Evolutionary conservation across 2,888 invertebrate species (phyloP).

Genomic region (Steinernema carpocapsae): DNA sequence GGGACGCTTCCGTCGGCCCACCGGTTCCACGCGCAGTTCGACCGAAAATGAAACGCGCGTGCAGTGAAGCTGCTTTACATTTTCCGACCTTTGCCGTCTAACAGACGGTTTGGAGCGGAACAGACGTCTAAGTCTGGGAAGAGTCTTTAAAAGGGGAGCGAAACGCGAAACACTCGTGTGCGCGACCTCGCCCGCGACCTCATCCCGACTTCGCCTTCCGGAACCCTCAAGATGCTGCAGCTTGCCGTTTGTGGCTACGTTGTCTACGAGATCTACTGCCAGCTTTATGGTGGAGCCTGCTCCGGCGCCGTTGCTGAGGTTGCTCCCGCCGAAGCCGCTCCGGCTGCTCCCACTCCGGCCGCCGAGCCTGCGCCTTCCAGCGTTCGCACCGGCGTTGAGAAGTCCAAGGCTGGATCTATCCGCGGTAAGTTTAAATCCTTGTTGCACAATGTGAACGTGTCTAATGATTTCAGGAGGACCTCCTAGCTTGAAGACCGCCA

Average conservation of each 20-base stretch:
- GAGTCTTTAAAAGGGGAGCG: not conserved
- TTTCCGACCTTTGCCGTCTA: not conserved
- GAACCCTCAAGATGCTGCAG: no score
- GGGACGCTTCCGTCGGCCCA: not conserved
- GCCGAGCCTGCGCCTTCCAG: not conserved
- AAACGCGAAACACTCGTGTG: no score
- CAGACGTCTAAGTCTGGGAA: not conserved
- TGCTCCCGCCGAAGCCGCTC: not conserved
- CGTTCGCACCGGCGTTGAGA: not conserved
- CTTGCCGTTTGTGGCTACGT: no score
- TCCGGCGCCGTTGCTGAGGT: not conserved
- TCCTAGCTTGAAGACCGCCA: not conserved
- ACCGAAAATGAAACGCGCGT: no score
- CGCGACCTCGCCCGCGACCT: no score
- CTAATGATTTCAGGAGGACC: not conserved
- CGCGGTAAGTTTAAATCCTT: not conserved
- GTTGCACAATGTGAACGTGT: not conserved
- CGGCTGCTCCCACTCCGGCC: not conserved
- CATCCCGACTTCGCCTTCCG: no score
- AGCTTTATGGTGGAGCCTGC: not conserved
- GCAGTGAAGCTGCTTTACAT: not conserved
- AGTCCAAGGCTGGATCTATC: constrained; percentile 1
- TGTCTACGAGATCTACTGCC: no score
- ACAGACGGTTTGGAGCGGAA: not conserved
- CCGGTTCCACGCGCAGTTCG: not conserved